Percentiles rank a stretch among this genome's conserved stretches.
These are phyloP conservation scores for Stomatorhinus walkeri DNA, from an alignment of 2,797 vertebrate species.

Conservation along the genomic window DNA sequence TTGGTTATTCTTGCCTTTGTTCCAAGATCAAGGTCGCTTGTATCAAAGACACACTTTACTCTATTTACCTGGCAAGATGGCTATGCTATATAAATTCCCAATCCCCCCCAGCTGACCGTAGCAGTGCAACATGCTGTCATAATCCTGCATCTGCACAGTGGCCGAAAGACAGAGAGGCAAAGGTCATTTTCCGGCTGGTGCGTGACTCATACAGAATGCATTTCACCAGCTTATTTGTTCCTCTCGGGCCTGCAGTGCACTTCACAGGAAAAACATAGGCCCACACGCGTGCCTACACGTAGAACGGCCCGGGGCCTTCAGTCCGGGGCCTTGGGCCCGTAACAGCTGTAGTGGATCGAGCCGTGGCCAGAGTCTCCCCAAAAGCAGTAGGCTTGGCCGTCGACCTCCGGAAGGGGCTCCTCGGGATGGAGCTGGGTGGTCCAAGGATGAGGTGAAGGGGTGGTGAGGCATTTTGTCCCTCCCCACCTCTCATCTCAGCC, in stretches of 20 bases:
- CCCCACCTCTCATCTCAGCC: slow-evolving; percentile 17
- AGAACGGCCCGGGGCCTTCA: neutral
- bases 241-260: neutral
- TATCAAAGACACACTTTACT: neutral
- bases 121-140: neutral
- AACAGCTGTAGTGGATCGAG: neutral
- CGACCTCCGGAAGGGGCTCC: neutral
- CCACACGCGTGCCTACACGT: slow-evolving; percentile 20
- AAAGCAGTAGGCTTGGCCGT: slow-evolving; percentile 26
- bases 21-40: neutral
- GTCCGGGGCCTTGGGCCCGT: neutral
- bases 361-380: neutral
- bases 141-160: neutral
- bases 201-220: slow-evolving; percentile 25
- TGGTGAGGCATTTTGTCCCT: slow-evolving; percentile 10
- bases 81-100: neutral
- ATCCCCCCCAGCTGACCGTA: neutral
- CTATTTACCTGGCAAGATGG: neutral
- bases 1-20: neutral
- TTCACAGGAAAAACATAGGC: neutral
- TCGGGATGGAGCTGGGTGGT: neutral
- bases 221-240: slow-evolving; percentile 18
- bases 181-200: slow-evolving; percentile 40
- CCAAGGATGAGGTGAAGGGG: neutral
- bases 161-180: slow-evolving; percentile 30